phyloP scores from a whole-genome alignment of 2,797 vertebrate species.

The Tenualosa thibaudeaui region DNA sequence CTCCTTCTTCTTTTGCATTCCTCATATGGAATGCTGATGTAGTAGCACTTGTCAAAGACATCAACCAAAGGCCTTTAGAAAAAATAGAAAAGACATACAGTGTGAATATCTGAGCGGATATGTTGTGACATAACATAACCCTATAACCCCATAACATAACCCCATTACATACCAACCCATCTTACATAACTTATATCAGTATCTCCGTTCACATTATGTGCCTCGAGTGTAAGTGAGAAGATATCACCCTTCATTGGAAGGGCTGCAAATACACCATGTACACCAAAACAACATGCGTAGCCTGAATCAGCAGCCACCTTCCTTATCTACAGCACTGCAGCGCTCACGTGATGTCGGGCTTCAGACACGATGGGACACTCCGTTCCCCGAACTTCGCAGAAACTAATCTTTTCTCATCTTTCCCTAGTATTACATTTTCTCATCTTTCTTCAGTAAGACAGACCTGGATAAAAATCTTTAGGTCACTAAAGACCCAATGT shows the following conservation, averaged over 20 bases:
- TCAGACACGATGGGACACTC: not conserved
- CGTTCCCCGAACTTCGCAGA: conserved; percentile 31
- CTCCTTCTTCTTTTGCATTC: conserved; percentile 91
- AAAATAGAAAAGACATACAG: not conserved
- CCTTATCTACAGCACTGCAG: conserved; percentile 46
- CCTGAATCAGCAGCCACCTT: not conserved
- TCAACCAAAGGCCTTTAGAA: conserved; percentile 80
- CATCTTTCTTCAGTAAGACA: not conserved
- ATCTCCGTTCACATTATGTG: not conserved
- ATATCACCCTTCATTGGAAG: conserved; percentile 3
- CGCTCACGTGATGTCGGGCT: not conserved
- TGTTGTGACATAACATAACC: not conserved
- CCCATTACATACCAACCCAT: not conserved
- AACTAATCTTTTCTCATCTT: conserved; percentile 40
- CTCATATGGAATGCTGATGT: conserved; percentile 83
- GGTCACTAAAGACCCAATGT: not conserved
- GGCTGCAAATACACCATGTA: not conserved
- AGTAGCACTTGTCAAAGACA: conserved; percentile 81
- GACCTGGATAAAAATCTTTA: not conserved
- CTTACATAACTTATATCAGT: not conserved
- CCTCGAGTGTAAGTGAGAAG: not conserved
- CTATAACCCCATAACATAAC: not conserved
- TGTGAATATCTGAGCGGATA: not conserved
- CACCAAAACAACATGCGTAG: not conserved
- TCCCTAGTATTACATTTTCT: not conserved